Evolutionary conservation across 2,888 invertebrate genomes (phyloP), one percentile per base, ranked within the genome.

Genomic region (Drosophila lutescens): DNA sequence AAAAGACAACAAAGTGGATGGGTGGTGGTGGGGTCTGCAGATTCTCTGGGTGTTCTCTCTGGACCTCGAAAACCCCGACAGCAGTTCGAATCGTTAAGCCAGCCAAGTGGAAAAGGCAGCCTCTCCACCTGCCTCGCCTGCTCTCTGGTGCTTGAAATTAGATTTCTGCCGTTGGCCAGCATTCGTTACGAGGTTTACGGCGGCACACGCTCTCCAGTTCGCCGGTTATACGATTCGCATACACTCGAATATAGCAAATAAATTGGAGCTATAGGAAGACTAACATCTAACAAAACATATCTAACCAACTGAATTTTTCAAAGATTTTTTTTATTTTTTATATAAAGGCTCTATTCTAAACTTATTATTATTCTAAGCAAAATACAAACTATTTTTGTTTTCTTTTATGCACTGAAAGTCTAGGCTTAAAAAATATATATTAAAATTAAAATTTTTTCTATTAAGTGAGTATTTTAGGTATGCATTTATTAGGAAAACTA

Each of bases 61-160:
- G 30, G 46, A n/a, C 46, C 46, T 23, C 44, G 2, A 43, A 44
- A 72, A 71, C 60, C 47, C 61, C 63, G 65, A 74, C 80, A 74
- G 75, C 74, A 74, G 74, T 46, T 66, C 68, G 76, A 83, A 86
- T 88, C 88, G 86, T 86, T 86, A 88, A 80, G 66, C 63, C 49
- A 80, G 62, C 86, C 66, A 86, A 69, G 85, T 78, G 85, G 86
- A 86, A 86, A 86, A 68, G 59, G 49, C 62, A 50, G 55, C 61
- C 40, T 73, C 43, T 17, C 44, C 63, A 51, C 54, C 44, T 38
- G n/a, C 60, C 17, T 32, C 17, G 32, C 49, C 47, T 55, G 63
- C 70, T 65, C 85, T 87, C 73, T 86, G 86, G 80, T 86, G 88
- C 85, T 86, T 86, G 85, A 86, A 86, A 86, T 86, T 86, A 86